Conservation (phyloP, 2,113 vertebrate genomes). For the Gymnobelideus leadbeateri region DNA sequence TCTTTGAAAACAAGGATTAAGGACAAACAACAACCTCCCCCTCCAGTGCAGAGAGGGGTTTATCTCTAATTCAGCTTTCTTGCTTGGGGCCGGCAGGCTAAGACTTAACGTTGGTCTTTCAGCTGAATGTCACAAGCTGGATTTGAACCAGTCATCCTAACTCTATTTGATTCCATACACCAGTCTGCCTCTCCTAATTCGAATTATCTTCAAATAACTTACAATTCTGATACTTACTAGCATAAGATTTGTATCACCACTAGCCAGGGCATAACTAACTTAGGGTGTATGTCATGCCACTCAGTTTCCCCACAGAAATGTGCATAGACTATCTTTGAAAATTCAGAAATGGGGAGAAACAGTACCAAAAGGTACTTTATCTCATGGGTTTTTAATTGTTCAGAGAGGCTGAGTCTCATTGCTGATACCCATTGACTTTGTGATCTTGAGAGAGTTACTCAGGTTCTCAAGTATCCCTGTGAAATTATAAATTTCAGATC, state of each 20-base stretch:
- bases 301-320: not conserved
- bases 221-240: not conserved
- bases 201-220: not conserved
- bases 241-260: not conserved
- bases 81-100: no score
- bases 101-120: no score
- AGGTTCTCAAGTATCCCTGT: not conserved
- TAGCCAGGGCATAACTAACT: not conserved
- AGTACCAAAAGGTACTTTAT: not conserved
- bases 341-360: not conserved
- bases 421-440: not conserved
- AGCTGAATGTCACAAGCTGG: not conserved
- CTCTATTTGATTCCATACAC: not conserved
- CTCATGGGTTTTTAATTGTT: not conserved
- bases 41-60: not conserved
- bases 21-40: no score
- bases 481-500: not conserved
- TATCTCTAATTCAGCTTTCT: not conserved
- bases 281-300: not conserved
- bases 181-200: not conserved
- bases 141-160: not conserved
- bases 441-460: not conserved
- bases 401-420: not conserved
- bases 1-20: no score
- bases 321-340: not conserved